Evolutionary conservation across 2,888 invertebrate genomes (phyloP).

Genomic region (Flexamia atlantica): DNA sequence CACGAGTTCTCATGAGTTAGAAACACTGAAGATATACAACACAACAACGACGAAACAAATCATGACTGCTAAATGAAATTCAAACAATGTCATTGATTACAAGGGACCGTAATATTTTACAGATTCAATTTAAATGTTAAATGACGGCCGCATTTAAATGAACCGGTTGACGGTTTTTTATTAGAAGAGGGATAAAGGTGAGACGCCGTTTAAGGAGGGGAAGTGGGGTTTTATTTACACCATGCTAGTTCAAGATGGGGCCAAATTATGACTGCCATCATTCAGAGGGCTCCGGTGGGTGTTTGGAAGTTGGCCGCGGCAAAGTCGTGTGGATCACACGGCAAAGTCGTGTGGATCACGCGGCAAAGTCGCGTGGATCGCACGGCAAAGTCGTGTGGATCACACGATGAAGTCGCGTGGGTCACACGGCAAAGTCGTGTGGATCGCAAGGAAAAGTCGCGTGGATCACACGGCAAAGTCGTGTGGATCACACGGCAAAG

Average conservation of each 20-base stretch:
- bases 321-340: too few species aligned
- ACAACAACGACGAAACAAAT: slow-evolving; percentile 5
- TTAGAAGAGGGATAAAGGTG: slow-evolving; percentile 38
- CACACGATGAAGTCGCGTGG: too few species aligned
- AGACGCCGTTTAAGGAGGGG: not conserved
- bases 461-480: too few species aligned
- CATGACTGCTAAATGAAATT: slow-evolving; percentile 33
- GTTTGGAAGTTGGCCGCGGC: too few species aligned
- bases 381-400: too few species aligned
- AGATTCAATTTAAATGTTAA: slow-evolving; percentile 52
- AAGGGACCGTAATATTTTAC: slow-evolving; percentile 8
- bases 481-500: too few species aligned
- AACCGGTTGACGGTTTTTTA: slow-evolving; percentile 32
- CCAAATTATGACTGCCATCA: slow-evolving; percentile 32
- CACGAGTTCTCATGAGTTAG: not conserved
- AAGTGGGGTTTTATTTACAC: slow-evolving; percentile 35
- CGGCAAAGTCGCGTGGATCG: too few species aligned
- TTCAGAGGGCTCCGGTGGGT: not conserved
- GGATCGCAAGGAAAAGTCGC: too few species aligned
- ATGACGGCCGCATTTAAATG: slow-evolving; percentile 48
- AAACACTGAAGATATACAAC: not conserved
- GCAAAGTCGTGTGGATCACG: too few species aligned
- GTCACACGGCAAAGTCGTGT: too few species aligned
- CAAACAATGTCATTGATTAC: slow-evolving; percentile 49
- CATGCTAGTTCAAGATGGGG: slow-evolving; percentile 33